Base-by-base conservation (phyloP, 2,888 invertebrate genomes). In the Pocota personata region DNA sequence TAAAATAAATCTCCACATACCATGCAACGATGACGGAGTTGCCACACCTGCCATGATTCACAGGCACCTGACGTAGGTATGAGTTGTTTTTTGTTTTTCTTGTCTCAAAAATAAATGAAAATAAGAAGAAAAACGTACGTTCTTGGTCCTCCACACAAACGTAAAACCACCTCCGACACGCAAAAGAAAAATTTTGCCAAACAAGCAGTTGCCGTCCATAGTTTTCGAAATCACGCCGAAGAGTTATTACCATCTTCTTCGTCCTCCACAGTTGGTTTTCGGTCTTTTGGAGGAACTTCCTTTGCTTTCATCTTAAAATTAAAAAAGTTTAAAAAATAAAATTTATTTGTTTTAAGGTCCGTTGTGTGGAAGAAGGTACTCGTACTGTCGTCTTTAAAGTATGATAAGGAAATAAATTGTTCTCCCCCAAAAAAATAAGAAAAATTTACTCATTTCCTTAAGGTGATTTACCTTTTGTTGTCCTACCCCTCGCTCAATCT, bases 41-140 rank as follows among this genome's bases (percentile, higher is more conserved):
- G 19, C 21, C 60, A 55, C 77, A 83, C 78, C 82, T 83, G 66
- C 21, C 21, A 78, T 73, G 60, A 83, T 78, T 83, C 82, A 83
- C 78, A 83, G 69, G 14, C 66, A 69, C 67, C 71, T 58, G 19
- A 7, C 12, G 6, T 5, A 12, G 43, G 82, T 66, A 46, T 78
- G 82, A 83, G 78, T 32, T 67, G 78, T 83, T 83, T 83, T 82
- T 67, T 40, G 58, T 46, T 46, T 62, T 55, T 21, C 16, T 24
- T 24, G 43, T 16, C 14, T 10, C 37, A 40, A 77, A 48, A 50
- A 67, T n/a, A n/a, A n/a, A n/a, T n/a, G 16, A 60, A 55, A 50
- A 55, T 43, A 30, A 46, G 19, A 64, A 24, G 52, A 60, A n/a
- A n/a, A n/a, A n/a, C n/a, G n/a, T 21, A 62, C 14, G 62, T 62